A percentile compares a stretch with the other conserved stretches of the same genome.
phyloP scores from a whole-genome alignment of 2,888 invertebrate genomes.

The Hesperia comma region DNA sequence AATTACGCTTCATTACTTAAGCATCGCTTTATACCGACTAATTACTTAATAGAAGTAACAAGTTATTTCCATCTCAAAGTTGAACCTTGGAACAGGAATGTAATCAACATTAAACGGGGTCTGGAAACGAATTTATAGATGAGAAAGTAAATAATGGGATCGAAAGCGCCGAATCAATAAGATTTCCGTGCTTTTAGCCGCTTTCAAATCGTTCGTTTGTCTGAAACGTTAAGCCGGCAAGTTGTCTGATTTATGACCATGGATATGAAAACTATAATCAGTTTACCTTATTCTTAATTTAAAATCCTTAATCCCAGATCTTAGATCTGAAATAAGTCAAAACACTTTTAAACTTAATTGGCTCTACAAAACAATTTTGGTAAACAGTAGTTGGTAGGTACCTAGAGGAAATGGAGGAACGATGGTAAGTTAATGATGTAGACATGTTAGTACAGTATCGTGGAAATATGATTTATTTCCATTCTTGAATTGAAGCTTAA shows the following conservation, averaged over 20 bases:
- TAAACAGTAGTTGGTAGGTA: too few species aligned
- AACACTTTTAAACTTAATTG: too few species aligned
- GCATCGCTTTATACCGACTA: conserved; percentile 81
- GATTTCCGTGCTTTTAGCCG: conserved; percentile 32
- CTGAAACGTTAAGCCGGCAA: conserved; percentile 5
- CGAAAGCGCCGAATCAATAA: conserved; percentile 38
- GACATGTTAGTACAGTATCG: too few species aligned
- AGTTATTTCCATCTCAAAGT: conserved; percentile 80
- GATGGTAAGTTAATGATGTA: too few species aligned
- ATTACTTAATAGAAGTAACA: conserved; percentile 83
- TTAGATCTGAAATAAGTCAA: too few species aligned
- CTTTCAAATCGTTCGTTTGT: conserved; percentile 17
- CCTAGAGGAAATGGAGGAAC: too few species aligned
- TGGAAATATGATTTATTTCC: too few species aligned
- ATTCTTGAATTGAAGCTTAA: too few species aligned
- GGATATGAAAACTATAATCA: neutral
- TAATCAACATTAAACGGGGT: conserved; percentile 76
- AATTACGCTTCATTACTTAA: conserved; percentile 83
- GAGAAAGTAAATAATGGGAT: conserved; percentile 66
- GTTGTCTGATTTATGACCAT: neutral
- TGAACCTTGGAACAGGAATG: conserved; percentile 65
- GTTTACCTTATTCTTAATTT: too few species aligned
- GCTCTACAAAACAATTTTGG: too few species aligned
- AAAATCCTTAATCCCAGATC: too few species aligned
- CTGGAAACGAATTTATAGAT: conserved; percentile 66